phyloP scores from a whole-genome alignment of 1,140 invertebrate genomes.

The Apis cerana region DNA sequence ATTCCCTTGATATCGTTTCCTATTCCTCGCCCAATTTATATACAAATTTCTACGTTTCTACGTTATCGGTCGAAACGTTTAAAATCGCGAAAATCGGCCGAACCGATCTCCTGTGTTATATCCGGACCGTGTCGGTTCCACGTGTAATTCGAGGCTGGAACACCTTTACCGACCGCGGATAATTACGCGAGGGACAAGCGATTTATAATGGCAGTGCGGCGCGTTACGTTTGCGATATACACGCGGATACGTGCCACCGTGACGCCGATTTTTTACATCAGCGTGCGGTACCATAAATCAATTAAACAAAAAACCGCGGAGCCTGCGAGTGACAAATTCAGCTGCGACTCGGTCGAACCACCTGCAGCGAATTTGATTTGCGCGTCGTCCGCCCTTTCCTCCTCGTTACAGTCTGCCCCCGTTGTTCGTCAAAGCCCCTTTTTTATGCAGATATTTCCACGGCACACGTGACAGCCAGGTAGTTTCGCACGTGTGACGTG shows the following conservation, averaged over 20 bases:
- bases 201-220: constrained; percentile 29
- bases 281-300: constrained; percentile 47
- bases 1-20: neutral
- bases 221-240: neutral
- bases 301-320: constrained; percentile 49
- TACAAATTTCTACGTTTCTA: neutral
- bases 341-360: constrained; percentile 42
- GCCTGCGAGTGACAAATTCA: constrained; percentile 50
- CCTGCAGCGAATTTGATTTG: constrained; percentile 45
- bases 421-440: neutral
- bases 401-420: constrained; percentile 15
- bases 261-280: constrained; percentile 47
- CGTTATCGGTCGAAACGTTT: neutral
- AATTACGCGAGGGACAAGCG: constrained; percentile 14
- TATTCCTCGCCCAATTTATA: neutral
- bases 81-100: neutral
- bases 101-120: no score
- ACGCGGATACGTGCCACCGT: neutral
- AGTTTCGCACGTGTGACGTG: no score
- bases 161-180: neutral
- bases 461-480: neutral
- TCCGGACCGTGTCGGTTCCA: no score
- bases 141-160: neutral
- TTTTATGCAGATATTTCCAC: constrained; percentile 9
- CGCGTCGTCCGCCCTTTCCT: constrained; percentile 18